Evolutionary conservation across 2,113 vertebrate species (phyloP), one percentile per base, ranked within the genome.

Genomic region (Mesocricetus auratus): DNA sequence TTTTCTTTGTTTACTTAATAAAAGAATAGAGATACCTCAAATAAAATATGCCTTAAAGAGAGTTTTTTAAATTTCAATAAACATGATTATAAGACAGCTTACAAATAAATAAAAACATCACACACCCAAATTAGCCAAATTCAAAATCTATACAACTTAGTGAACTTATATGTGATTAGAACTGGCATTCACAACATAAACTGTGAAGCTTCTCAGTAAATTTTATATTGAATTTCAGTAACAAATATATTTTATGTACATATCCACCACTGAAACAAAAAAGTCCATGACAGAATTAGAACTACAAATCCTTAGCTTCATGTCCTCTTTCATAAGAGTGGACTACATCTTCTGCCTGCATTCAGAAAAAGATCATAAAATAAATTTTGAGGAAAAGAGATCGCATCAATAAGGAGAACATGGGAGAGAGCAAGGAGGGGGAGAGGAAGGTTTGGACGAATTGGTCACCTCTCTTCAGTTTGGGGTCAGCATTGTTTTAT

Each of bases 1-100:
- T 68, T 91, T 68, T 92, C 45, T 78, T 82, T 94, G 21, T 24
- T 89, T n/a, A 9, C 86, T 94, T 68, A 79, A 60, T 12, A 75
- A 78, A 94, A 94, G 82, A 86, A 66, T 62, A 36, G 29, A 93
- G 64, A 93, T 22, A 60, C 21, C 39, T 93, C 50, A 66, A 88
- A 64, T 50, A 83, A 62, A 42, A 62, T 31, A 7, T 85, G 60
- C 39, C 81, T 85, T 45, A 62, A 64, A 45, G 58, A 62, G n/a
- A 31, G 9, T 29, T 42, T 60, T 64, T 19, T 64, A 31, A 31
- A 45, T 17, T 31, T 83, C 60, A 31, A 42, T 83, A 62, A 83
- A 42, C 24, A 42, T 62, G 42, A 19, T 85, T 64, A 85, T 42
- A 62, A 64, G 36, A 42, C 42, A 83, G 2, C 15, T 58, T 62